Base-by-base conservation (phyloP, 2,797 vertebrate genomes). In the Phrynocephalus forsythii region DNA sequence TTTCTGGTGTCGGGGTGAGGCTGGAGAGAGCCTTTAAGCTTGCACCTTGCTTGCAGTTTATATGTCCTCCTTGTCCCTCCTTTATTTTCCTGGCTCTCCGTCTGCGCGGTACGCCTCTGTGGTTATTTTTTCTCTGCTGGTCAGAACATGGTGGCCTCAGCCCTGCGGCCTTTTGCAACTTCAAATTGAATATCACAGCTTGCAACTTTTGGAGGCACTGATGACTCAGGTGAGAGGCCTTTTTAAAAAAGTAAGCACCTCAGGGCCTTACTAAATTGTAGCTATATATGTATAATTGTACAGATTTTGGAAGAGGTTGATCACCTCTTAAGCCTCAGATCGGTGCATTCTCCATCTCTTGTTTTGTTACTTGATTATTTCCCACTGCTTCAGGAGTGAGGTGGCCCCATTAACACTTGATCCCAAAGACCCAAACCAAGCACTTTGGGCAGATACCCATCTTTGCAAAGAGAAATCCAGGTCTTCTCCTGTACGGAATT, bases 111-210 rank as follows among this genome's bases (percentile, higher is more conserved):
- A 69, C 71, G 56, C 82, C 82, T 79, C 66, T 79, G 81, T 71
- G 80, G 63, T 77, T 87, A 83, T 83, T 87, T 77, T 44, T 77
- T 87, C 86, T 87, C 73, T 77, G 80, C 66, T 69, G 63, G 26
- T 63, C 60, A 50, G 86, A 63, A 20, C 26, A 63, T 50, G 60
- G 15, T 73, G 81, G 6, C 44, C 24, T 78, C 66, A 48, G 60
- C 33, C 28, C 11, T 13, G 16, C 66, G 28, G 52, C 28, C 18
- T 67, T 60, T 75, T 44, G 28, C 48, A 56, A 60, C 68, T 80
- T 44, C 50, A 30, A 52, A 69, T 24, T 6, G 24, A 33, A 60
- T 8, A 63, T 66, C 24, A 63, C 72, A n/a, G 4, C 28, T 50
- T 48, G 75, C 50, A 9, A 8, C 33, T 13, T 66, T 76, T 73